Evolutionary conservation across 1,140 invertebrate species (phyloP), one percentile per base, ranked within the genome.

Genomic region (Sminthurides bifidus): DNA sequence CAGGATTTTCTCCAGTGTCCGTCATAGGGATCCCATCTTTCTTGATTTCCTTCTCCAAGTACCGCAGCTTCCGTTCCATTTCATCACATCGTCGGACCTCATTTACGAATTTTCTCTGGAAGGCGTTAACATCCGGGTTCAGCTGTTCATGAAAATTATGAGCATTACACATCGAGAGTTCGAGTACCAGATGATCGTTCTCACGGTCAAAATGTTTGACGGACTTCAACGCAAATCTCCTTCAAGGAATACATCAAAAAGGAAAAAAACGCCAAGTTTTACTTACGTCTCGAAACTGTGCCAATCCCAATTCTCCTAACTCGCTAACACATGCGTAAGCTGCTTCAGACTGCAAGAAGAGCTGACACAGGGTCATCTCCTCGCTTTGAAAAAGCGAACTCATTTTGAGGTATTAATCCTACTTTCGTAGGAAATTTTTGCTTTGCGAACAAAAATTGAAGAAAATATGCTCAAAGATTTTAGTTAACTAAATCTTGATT

Each of bases 1-100:
- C 63, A 50, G 89, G 80, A 63, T 94, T 90, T 60, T 82, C 80
- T 30, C 82, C 81, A 54, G 88, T 83, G 55, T 92, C 86, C 3
- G 84, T 77, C 70, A 83, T 77, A 4, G 77, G 75, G 59, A 96
- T 84, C 8, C 78, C 81, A 72, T 97, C 94, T 73, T 95, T 96
- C 65, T 85, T 85, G 15, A 98, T 92, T 75, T 98, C 93, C 27
- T 85, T 84, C 69, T 97, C 92, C 65, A 98, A 83, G 72, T 92
- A 98, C 1, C 90, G 81, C 38, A 94, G 77, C 69, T 92, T 92
- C 35, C 90, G 76, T 71, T 93, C 89, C 83, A 94, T 86, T 72
- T 93, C 90, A 71, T 92, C 88, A 68, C 89, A 92, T 59, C 88
- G 77, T 51, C 88, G 77, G n/a, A 92, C 85, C 71, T 92, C 87